Evolutionary conservation across 92 coral and sea anemone species (phyloP).

Genomic region (Heliopora coerulea): DNA sequence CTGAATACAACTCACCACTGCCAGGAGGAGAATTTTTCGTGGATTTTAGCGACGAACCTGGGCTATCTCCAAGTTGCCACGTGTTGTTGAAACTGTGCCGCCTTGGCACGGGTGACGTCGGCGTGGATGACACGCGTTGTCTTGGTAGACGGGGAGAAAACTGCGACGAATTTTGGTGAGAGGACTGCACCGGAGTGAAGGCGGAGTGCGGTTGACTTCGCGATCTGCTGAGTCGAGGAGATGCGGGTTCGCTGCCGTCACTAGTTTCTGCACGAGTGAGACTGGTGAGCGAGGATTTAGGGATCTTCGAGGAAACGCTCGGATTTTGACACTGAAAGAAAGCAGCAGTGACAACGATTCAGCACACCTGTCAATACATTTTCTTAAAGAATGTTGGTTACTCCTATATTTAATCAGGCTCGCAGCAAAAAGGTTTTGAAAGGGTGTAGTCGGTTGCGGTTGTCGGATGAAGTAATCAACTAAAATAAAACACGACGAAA

Average conservation of each 20-base stretch:
- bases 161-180: constrained; percentile 33
- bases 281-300: constrained; percentile 7
- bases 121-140: constrained; percentile 35
- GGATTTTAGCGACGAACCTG: constrained; percentile 31
- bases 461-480: too few relatives aligned
- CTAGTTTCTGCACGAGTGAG: constrained; percentile 2
- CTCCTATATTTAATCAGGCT: too few relatives aligned
- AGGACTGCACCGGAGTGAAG: constrained; percentile 20
- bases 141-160: constrained; percentile 27
- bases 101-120: constrained; percentile 36
- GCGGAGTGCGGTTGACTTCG: constrained; percentile 26
- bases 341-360: too few relatives aligned
- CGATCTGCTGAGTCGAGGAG: constrained; percentile 37
- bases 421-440: too few relatives aligned
- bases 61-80: constrained; percentile 41
- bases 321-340: neutral
- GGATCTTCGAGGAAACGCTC: neutral
- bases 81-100: constrained; percentile 32
- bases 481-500: too few relatives aligned
- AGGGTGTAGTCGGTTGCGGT: too few relatives aligned
- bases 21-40: constrained; percentile 30
- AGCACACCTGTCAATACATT: too few relatives aligned
- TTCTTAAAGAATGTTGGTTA: too few relatives aligned
- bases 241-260: constrained; percentile 33
- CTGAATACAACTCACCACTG: constrained; percentile 10